Base-by-base conservation (phyloP, 1,140 invertebrate genomes). In the Vanessa atalanta region DNA sequence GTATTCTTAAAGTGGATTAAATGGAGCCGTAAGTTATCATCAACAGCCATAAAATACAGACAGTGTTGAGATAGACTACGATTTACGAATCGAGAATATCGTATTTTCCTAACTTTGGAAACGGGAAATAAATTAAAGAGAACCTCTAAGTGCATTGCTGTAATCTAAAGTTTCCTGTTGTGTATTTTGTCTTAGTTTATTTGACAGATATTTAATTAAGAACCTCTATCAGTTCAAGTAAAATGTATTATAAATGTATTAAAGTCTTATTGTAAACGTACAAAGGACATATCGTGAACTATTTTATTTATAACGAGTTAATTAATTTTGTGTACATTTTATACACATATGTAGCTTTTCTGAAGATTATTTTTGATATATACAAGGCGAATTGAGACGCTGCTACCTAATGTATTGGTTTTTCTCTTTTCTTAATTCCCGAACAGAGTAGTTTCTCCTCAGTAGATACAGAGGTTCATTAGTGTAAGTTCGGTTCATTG, bases 1-100 rank as follows among this genome's bases (percentile, higher is more conserved):
- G 75, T 79, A 78, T 75, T 82, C 80, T 83, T 82, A 83, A 79
- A 83, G 79, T 79, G 79, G 82, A 83, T 83, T 82, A 83, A 83
- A 83, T 83, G 82, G 82, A 73, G 80, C 80, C 76, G 82, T 83
- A 82, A 82, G 80, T 82, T 83, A 83, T 83, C 80, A 83, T 83
- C 82, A 80, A 80, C 80, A 80, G 77, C 82, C 73, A 83, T 83
- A 83, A 83, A 83, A 83, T 81, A 82, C 82, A 83, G 80, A 78
- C 80, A 77, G 79, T 74, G 82, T 82, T 79, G 80, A 82, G 82
- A 78, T 75, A 81, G 76, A 82, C 80, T 77, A 75, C 80, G 80
- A 83, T 83, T 83, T 82, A 83, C 76, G 80, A 77, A 82, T 76
- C 75, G 70, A 65, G 77, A 79, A 75, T 75, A 70, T 70, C 73